Base-by-base conservation (phyloP, 92 coral and sea anemone species). In the Ricordea florida region DNA sequence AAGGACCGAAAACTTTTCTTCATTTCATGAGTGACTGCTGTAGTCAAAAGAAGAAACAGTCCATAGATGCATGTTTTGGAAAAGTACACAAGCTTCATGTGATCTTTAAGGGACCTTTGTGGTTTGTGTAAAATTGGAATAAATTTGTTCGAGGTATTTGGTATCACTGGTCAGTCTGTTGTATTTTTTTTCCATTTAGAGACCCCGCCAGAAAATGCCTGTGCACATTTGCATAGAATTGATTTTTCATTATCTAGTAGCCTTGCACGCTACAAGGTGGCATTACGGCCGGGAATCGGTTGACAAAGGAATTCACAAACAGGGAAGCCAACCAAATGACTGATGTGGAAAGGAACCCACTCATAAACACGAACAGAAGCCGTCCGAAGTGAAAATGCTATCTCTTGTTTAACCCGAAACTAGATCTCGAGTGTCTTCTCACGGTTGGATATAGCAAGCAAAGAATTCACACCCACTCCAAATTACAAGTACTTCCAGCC, bases 391-490 rank as follows among this genome's bases (percentile, higher is more conserved):
- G 63, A 75, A 75, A 45, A 30, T 43, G 51, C 34, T 61, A 63
- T 72, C 82, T 48, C 51, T 57, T 55, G 25, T 51, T 81, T 63
- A 52, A 74, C 57, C 57, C 53, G 87, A 82, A 73, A 82, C 87
- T 30, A 23, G 45, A 29, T 40, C 72, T 74, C 82, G 56, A 82
- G 87, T 82, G 76, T 74, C 79, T 55, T 24, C 17, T 49, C 62
- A 46, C 82, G 67, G 40, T 29, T 73, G 80, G 70, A 63, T 38
- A 44, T 53, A 37, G 50, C 52, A 50, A 38, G 59, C 24, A 8
- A 48, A 44, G 62, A 63, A 84, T 84, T 84, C 74, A 61, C 89
- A 84, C 89, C 89, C 89, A 76, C 89, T 84, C 88, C 72, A 84
- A 57, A 69, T 84, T 78, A 64, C 73, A 84, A 84, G 89, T 84